These are phyloP conservation scores for Hyposoter dolosus DNA, from an alignment of 2,888 invertebrate species.

Conservation along the genomic window DNA sequence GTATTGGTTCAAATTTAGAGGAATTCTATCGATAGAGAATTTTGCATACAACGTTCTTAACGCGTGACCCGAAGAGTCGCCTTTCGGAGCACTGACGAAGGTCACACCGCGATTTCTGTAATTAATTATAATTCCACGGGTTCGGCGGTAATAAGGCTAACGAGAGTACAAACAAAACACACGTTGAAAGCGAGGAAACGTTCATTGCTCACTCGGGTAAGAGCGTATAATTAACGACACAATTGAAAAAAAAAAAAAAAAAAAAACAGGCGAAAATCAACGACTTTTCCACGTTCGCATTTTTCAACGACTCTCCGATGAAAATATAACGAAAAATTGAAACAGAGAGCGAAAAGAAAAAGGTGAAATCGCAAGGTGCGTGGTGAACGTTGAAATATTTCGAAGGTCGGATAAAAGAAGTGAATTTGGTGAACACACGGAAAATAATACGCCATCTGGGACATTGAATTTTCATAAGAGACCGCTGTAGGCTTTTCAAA, in stretches of 20 bases:
- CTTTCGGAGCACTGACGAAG: background rate
- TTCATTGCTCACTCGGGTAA: background rate
- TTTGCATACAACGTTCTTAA: too few species aligned
- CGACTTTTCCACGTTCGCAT: background rate
- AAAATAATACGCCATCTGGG: constrained; percentile 61
- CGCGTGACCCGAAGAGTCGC: background rate
- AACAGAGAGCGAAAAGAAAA: background rate
- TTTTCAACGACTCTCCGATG: background rate
- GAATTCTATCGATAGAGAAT: too few species aligned
- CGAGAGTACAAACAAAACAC: background rate
- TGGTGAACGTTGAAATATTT: background rate
- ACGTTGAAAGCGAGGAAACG: background rate
- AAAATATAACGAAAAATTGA: background rate
- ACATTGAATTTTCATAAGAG: constrained; percentile 61
- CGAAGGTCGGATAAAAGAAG: constrained; percentile 18
- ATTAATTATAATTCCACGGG: background rate
- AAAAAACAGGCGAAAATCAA: background rate
- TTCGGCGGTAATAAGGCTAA: background rate
- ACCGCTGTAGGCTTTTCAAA: constrained; percentile 57
- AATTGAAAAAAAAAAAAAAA: constrained; percentile 18
- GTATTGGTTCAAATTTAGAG: too few species aligned
- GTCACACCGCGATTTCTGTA: background rate
- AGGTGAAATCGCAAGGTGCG: background rate
- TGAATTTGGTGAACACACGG: constrained; percentile 52
- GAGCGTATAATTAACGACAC: background rate